Evolutionary conservation across 2,888 invertebrate genomes (phyloP), one percentile per base, ranked within the genome.

Genomic region (Heliconius charithonia): DNA sequence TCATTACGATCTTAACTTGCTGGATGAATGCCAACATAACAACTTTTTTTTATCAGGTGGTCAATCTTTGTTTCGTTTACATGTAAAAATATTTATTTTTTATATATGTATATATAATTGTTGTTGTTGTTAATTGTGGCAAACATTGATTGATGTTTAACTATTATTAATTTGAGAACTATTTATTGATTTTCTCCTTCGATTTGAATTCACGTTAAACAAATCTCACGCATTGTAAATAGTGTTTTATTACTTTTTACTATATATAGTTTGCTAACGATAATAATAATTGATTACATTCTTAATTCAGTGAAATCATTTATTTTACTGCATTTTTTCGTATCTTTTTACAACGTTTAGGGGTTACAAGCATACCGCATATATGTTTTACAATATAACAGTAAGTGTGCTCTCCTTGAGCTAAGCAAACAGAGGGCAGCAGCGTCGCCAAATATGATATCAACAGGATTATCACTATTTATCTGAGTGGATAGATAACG

Each of bases 381-480:
- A 32, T 32, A 32, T 37, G 37, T 37, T 37, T 9, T 6, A 67
- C n/a, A 41, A 69, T 25, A 69, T 41, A 69, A 13, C 67, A 41
- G 12, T 41, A 37, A 67, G n/a, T 37, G 2, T 41, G 13, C 25
- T 82, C 76, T 77, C 74, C 80, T 84, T 84, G 83, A 85, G 84
- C 80, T 79, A 73, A 83, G 77, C 84, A 86, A 88, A 88, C 87
- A 87, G 85, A 84, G 86, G 86, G 85, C 85, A 83, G 81, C 79
- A 83, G 78, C 80, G 85, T 83, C 86, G 85, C 85, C 85, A 83
- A 82, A 82, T 85, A 85, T 88, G 90, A 90, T 90, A 91, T 90
- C 90, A 88, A 79, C 84, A 76, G 90, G 88, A 89, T 91, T 93
- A 93, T 92, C 91, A 87, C 84, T 87, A 89, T 90, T 90, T 91